Base-by-base conservation (phyloP, 2,888 invertebrate genomes). In the Tyria jacobaeae region DNA sequence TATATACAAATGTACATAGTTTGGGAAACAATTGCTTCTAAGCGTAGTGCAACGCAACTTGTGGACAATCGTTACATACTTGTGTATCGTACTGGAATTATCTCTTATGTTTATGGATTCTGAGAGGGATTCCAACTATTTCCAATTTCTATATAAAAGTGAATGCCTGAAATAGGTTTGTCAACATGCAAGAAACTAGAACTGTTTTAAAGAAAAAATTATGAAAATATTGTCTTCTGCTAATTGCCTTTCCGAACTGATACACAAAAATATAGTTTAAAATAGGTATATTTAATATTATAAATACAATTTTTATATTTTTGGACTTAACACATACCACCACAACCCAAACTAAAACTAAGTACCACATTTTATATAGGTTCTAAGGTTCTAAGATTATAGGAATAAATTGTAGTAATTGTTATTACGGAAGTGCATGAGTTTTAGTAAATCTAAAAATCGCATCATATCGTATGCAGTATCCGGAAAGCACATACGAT, bases 21-120 rank as follows among this genome's bases (percentile, higher is more conserved):
- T 41, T 41, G 2, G 41, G 41, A 41, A 41, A 17, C 44, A 44
- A 44, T 44, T 44, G 44, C 44, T 44, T 21, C 44, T 21, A 44
- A 44, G 12, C 44, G 1, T 14, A 52, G 24, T 21, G 15, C 15
- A 31, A 15, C n/a, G 9, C 12, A 44, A 44, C 44, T 44, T 44
- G 21, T 44, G 44, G 12, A 44, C 49, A 27, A 39, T 39, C n/a
- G 27, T n/a, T n/a, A 27, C 25, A 34, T 44, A 44, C 44, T 44
- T 44, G 44, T 44, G 10, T 21, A 44, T 41, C 6, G 10, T 41
- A n/a, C 25, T 17, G 12, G 67, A n/a, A 65, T 70, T 64, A 31
- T 56, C 52, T 21, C 52, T 37, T 62, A 70, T 64, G 66, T 27
- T 70, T 44, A 57, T 17, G 9, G 21, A 21, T 44, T 44, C 44